phyloP scores from a whole-genome alignment of 2,888 invertebrate species.

The Tetragonisca angustula region DNA sequence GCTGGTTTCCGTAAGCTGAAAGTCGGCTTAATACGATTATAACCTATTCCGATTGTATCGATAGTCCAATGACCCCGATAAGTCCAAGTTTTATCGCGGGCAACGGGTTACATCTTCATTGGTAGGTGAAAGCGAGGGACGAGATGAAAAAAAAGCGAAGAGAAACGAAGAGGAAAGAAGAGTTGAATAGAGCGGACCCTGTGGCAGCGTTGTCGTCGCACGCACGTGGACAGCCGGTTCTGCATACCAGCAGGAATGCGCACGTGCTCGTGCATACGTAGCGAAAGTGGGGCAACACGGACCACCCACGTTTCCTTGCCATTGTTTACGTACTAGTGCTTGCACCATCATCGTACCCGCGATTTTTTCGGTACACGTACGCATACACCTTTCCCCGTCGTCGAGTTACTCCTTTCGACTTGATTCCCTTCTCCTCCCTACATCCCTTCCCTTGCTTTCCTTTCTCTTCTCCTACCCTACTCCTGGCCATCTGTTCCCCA shows the following conservation, averaged over 20 bases:
- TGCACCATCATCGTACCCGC: not conserved
- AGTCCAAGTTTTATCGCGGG: not conserved
- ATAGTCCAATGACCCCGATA: not conserved
- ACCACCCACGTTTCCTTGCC: conserved; percentile 66
- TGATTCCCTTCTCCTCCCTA: not conserved
- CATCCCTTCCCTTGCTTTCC: not conserved
- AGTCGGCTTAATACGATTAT: not conserved
- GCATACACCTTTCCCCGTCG: not conserved
- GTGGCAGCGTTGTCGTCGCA: conserved; percentile 20
- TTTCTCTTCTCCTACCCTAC: not conserved
- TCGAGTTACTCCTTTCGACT: not conserved
- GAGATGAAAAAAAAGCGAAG: not conserved
- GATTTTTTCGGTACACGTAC: not conserved
- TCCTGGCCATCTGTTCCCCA: not conserved
- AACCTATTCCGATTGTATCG: not conserved
- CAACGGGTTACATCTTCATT: not conserved
- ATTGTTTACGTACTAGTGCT: conserved; percentile 48
- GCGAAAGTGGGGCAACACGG: conserved; percentile 72
- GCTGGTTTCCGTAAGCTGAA: not conserved
- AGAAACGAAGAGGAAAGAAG: not conserved
- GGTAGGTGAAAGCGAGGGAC: not conserved
- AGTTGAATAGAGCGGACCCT: not conserved
- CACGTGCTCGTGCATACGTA: conserved; percentile 76
- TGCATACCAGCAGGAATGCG: conserved; percentile 56
- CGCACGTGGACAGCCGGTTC: conserved; percentile 55